Evolutionary conservation across 2,797 vertebrate genomes (phyloP).

Genomic region (Pteronotus mesoamericanus): DNA sequence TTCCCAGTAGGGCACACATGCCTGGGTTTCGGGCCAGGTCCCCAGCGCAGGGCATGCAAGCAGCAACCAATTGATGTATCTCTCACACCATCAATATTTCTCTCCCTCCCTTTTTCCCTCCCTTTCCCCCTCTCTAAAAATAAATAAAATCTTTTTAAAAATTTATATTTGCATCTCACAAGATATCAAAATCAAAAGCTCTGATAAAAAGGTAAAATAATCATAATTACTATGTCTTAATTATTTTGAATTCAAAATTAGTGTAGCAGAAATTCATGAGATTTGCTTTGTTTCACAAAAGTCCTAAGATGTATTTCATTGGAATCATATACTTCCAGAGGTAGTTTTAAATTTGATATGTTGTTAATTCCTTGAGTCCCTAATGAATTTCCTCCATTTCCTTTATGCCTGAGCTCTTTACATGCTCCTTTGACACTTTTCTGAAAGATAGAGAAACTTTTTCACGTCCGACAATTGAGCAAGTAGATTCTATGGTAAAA

Average conservation of each 20-base stretch:
- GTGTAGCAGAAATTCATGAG: neutral
- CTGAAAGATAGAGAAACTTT: neutral
- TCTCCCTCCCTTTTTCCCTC: too few relatives aligned
- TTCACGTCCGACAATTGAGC: neutral
- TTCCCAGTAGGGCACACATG: too few relatives aligned
- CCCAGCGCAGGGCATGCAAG: too few relatives aligned
- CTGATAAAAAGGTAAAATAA: neutral
- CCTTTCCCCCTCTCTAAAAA: too few relatives aligned
- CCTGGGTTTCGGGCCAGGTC: too few relatives aligned
- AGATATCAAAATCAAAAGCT: neutral
- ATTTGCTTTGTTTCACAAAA: neutral
- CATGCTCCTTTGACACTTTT: neutral
- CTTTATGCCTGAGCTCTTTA: neutral
- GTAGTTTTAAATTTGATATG: neutral
- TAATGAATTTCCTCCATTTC: neutral
- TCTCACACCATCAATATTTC: too few relatives aligned
- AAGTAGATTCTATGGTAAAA: neutral
- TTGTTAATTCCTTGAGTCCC: neutral
- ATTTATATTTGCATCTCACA: neutral
- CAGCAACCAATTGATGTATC: too few relatives aligned
- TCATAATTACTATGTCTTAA: neutral
- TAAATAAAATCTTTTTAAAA: neutral
- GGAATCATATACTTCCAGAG: neutral
- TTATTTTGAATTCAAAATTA: constrained; percentile 28
- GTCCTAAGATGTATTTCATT: neutral